Percentiles rank a stretch among this genome's conserved stretches.
phyloP scores from a whole-genome alignment of 2,113 vertebrate species.

The Accipiter virgatus region DNA sequence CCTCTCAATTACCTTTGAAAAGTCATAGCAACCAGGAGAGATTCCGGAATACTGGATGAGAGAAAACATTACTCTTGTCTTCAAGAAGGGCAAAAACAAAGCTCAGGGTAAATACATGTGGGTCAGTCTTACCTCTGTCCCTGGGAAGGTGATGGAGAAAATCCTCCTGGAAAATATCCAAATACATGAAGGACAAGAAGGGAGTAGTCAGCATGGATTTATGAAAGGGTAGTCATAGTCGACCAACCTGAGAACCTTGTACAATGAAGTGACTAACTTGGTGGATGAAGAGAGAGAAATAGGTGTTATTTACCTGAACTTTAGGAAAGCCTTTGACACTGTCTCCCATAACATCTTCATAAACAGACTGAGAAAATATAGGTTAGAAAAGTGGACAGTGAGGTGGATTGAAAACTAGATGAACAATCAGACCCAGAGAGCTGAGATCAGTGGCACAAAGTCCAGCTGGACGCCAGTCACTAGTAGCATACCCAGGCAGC shows the following conservation, averaged over 20 bases:
- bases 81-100: not conserved
- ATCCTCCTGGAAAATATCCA: not conserved
- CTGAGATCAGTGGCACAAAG: not conserved
- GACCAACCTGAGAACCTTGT: not conserved
- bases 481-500: not conserved
- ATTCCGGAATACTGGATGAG: not conserved
- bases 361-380: not conserved
- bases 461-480: not conserved
- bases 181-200: not conserved
- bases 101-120: not conserved
- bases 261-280: not conserved
- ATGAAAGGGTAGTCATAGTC: not conserved
- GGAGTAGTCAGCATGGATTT: not conserved
- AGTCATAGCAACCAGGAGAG: not conserved
- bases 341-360: not conserved
- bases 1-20: not conserved
- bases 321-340: not conserved
- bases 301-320: not conserved
- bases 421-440: not conserved
- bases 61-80: not conserved
- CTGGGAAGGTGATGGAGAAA: not conserved
- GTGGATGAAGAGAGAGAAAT: not conserved
- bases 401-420: not conserved
- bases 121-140: accelerated
- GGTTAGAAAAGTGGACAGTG: not conserved